These are phyloP conservation scores for Empis livida DNA, from an alignment of 2,888 invertebrate genomes.

Conservation along the genomic window DNA sequence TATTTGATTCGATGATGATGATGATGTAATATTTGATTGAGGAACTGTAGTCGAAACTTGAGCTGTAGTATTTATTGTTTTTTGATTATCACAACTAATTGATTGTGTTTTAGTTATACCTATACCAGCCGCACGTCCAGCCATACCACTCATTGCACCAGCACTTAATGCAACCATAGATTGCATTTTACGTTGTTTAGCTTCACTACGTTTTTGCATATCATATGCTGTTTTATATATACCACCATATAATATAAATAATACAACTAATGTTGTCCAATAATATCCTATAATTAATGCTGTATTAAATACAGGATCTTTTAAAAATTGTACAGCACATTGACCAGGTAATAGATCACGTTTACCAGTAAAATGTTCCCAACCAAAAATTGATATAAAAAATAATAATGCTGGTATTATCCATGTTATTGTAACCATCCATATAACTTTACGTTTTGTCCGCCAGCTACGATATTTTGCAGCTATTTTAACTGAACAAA, in stretches of 20 bases:
- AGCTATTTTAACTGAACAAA: conserved; percentile 97
- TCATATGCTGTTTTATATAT: conserved; percentile 96
- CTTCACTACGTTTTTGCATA: conserved; percentile 94
- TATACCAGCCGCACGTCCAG: conserved; percentile 74
- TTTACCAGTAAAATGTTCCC: conserved; percentile 95
- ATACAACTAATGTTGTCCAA: conserved; percentile 91
- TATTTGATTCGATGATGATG: conserved; percentile 20
- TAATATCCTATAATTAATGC: conserved; percentile 93
- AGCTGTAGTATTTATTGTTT: conserved; percentile 30
- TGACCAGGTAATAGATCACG: conserved; percentile 75
- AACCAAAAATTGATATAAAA: conserved; percentile 96
- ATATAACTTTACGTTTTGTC: conserved; percentile 82
- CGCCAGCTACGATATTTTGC: conserved; percentile 95
- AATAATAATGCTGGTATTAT: conserved; percentile 91
- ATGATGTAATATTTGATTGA: conserved; percentile 17
- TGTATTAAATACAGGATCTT: conserved; percentile 94
- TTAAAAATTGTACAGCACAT: conserved; percentile 94
- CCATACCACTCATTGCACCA: conserved; percentile 84
- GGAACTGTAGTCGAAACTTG: conserved; percentile 17
- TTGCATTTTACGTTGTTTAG: conserved; percentile 90
- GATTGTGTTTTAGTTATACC: conserved; percentile 58
- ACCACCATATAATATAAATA: conserved; percentile 91
- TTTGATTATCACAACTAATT: conserved; percentile 58
- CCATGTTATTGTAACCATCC: conserved; percentile 96
- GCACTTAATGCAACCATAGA: conserved; percentile 86